phyloP scores from a whole-genome alignment of 2,797 vertebrate species.

The Tamandua tetradactyla region DNA sequence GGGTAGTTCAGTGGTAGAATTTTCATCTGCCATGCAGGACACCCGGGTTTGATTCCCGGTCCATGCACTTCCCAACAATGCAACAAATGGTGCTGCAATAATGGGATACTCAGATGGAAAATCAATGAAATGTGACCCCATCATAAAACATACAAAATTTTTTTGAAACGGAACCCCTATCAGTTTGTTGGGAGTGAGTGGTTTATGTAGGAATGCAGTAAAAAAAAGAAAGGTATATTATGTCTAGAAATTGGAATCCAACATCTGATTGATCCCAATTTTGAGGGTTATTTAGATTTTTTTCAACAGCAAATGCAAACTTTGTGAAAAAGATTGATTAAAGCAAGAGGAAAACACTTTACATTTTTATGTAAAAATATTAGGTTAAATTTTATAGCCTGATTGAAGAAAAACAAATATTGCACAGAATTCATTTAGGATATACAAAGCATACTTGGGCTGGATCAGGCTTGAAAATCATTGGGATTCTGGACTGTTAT shows the following conservation, averaged over 20 bases:
- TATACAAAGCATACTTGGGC: not conserved
- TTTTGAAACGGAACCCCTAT: no score
- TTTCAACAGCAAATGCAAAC: slow-evolving; percentile 23
- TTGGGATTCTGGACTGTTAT: not conserved
- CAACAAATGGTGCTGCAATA: no score
- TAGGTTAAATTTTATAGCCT: not conserved
- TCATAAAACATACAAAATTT: no score
- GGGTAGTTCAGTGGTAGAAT: no score
- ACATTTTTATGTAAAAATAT: not conserved
- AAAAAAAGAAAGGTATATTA: not conserved
- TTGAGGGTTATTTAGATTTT: not conserved
- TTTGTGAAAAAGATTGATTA: not conserved
- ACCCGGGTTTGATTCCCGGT: no score
- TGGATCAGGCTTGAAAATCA: not conserved
- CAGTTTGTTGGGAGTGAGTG: not conserved
- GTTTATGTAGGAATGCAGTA: not conserved
- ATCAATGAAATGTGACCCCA: no score
- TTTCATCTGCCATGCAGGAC: no score
- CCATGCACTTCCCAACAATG: no score
- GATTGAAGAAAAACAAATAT: not conserved
- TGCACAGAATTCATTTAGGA: not conserved
- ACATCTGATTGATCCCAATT: not conserved
- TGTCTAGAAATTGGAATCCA: not conserved
- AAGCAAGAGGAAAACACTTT: not conserved
- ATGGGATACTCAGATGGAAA: no score